Percentiles rank a stretch among this genome's conserved stretches.
phyloP scores from a whole-genome alignment of 2,888 invertebrate genomes.

The Tetanocera ferruginea region DNA sequence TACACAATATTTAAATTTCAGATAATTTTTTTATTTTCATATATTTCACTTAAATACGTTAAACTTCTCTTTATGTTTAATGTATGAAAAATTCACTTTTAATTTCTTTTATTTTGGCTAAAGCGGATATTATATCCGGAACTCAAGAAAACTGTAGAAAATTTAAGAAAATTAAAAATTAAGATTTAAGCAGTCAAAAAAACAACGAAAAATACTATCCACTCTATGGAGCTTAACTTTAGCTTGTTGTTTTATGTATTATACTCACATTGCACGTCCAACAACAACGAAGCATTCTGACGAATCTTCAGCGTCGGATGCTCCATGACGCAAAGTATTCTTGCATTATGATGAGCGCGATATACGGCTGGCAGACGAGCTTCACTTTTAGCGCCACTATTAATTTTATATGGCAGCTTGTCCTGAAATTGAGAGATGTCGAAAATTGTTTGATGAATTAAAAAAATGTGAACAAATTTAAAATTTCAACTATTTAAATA shows the following conservation, averaged over 20 bases:
- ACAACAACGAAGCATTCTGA: constrained; percentile 68
- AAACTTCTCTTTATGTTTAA: too few relatives aligned
- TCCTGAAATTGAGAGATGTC: constrained; percentile 56
- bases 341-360: constrained; percentile 88
- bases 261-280: constrained; percentile 71
- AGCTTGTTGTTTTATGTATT: background rate
- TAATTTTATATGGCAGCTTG: constrained; percentile 68
- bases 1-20: too few relatives aligned
- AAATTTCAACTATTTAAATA: background rate
- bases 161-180: too few relatives aligned
- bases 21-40: too few relatives aligned
- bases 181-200: too few relatives aligned
- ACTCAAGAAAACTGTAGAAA: too few relatives aligned
- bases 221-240: too few relatives aligned
- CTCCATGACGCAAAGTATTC: constrained; percentile 84
- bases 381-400: constrained; percentile 74
- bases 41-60: too few relatives aligned
- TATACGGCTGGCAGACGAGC: constrained; percentile 81
- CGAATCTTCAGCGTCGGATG: constrained; percentile 74
- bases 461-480: constrained; percentile 17
- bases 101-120: too few relatives aligned
- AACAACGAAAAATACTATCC: too few relatives aligned
- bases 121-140: too few relatives aligned
- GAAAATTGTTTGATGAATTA: constrained; percentile 10
- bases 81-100: too few relatives aligned